Percentiles rank a stretch among this genome's conserved stretches.
These are phyloP conservation scores for Caenorhabditis tropicalis DNA, from an alignment of 1,140 invertebrate genomes.

Conservation along the genomic window DNA sequence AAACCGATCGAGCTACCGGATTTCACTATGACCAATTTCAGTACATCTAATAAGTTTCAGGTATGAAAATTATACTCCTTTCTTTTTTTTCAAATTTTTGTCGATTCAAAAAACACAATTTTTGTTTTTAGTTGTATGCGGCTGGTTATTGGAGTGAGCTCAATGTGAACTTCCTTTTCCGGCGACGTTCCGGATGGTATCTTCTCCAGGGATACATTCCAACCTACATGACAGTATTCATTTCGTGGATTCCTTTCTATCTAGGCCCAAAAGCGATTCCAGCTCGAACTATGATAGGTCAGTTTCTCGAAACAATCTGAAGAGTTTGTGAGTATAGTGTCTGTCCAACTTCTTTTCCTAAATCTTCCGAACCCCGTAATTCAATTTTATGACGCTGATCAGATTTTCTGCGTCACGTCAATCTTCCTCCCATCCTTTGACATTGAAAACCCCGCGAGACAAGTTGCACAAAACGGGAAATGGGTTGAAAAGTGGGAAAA, in stretches of 20 bases:
- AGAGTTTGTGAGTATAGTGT: slow-evolving; percentile 29
- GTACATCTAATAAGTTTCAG: slow-evolving; percentile 46
- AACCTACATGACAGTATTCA: slow-evolving; percentile 71
- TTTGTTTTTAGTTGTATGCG: slow-evolving; percentile 32
- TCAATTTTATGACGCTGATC: slow-evolving; percentile 31
- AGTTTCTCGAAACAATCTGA: slow-evolving; percentile 34
- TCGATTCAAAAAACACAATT: neutral
- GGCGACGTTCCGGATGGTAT: slow-evolving; percentile 71
- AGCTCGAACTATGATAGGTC: slow-evolving; percentile 70
- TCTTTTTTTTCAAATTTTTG: too few relatives aligned
- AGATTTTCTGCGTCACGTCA: slow-evolving; percentile 16
- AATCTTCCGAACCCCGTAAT: slow-evolving; percentile 33
- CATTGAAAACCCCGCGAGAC: neutral
- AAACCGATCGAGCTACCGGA: slow-evolving; percentile 72
- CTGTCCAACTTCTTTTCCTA: neutral
- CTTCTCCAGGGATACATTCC: slow-evolving; percentile 70
- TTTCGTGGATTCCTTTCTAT: slow-evolving; percentile 72
- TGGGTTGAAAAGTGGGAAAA: neutral
- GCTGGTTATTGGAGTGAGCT: slow-evolving; percentile 68
- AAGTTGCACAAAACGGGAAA: neutral
- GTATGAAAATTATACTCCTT: slow-evolving; percentile 40
- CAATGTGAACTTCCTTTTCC: slow-evolving; percentile 67
- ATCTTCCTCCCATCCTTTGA: slow-evolving; percentile 17
- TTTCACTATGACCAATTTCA: slow-evolving; percentile 70
- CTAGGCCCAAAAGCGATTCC: slow-evolving; percentile 70